Percentiles rank a stretch among this genome's conserved stretches.
These are phyloP conservation scores for Carcharodon carcharias DNA, from an alignment of 2,797 vertebrate species.

Conservation along the genomic window DNA sequence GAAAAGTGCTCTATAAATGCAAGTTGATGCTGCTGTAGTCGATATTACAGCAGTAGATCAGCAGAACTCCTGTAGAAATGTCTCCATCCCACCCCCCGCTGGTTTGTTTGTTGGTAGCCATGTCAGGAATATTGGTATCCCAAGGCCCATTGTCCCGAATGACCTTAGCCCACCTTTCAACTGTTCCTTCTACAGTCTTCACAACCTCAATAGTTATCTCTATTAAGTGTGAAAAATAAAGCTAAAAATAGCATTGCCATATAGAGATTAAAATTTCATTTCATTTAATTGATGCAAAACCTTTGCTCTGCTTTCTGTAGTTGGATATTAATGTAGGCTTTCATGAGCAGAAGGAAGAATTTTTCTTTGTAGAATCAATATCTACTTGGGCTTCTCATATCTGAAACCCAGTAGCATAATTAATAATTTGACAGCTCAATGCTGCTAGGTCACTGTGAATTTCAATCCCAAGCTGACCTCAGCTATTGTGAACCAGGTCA, in stretches of 20 bases:
- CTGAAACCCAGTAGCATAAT: neutral
- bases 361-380: neutral
- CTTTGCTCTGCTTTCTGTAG: neutral
- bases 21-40: neutral
- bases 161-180: neutral
- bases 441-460: neutral
- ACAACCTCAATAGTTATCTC: neutral
- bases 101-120: neutral
- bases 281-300: neutral
- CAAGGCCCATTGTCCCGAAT: neutral
- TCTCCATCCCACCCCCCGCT: no score
- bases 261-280: neutral
- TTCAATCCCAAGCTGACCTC: neutral
- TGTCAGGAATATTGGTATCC: neutral
- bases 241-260: neutral
- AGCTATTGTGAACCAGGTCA: neutral
- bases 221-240: neutral
- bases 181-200: neutral
- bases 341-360: neutral
- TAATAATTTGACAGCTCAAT: neutral
- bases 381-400: neutral
- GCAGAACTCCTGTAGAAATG: neutral
- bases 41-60: neutral
- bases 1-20: neutral
- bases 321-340: neutral